Base-by-base conservation (phyloP, 2,113 vertebrate genomes). In the Leucosticte australis region DNA sequence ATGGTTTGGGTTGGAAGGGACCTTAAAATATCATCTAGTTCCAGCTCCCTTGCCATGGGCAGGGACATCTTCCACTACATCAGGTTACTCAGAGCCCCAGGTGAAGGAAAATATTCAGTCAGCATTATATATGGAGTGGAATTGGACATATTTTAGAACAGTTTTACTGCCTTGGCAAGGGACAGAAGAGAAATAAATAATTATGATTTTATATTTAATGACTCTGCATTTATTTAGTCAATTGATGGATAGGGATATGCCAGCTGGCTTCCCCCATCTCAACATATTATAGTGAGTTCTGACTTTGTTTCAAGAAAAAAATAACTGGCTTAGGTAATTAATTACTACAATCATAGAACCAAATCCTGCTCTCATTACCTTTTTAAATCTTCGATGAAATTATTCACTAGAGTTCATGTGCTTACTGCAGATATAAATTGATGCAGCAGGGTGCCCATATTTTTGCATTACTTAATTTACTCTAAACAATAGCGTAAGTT, bases 221-320 rank as follows among this genome's bases (percentile, higher is more conserved):
- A 69, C 60, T 71, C 39, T 42, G 52, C 70, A 85, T 91, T 95
- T 96, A 87, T 89, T 85, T 82, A 94, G 86, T 87, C 85, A 94
- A 37, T 88, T 80, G 60, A 65, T 55, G 83, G 74, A 87, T 47
- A 83, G 3, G 57, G 71, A 85, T 33, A 59, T 64, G 77, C 84
- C 94, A 96, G 87, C 69, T 96, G 94, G 87, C 82, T 85, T 84
- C 23, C 28, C 44, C 89, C 69, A 92, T 42, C 57, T 95, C 73
- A 92, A n/a, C 33, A 79, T 57, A 87, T 67, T 81, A 84, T 28
- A 73, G 42, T 68, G 62, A 91, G 35, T 62, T 90, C 50, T 74
- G 77, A 78, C 15, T 84, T 85, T 62, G 31, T 95, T 83, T 44
- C 33, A 90, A 50, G 87, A 82, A 30, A 78, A 78, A 96, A 95